Percentiles rank a stretch among this genome's conserved stretches.
phyloP scores from a whole-genome alignment of 2,113 vertebrate species.

The Oreotragus oreotragus region DNA sequence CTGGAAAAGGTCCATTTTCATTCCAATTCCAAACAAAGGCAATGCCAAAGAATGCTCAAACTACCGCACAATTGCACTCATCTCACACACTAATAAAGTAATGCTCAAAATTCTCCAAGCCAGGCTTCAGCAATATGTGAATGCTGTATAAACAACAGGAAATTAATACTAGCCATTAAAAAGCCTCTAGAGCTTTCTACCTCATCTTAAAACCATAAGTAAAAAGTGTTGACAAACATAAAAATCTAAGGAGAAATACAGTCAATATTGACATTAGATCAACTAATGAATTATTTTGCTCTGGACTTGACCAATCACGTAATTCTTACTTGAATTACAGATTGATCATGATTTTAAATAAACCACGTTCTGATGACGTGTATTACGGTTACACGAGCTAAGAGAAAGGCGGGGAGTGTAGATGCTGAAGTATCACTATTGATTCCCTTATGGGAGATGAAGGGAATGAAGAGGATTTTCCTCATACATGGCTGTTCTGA shows the following conservation, averaged over 20 bases:
- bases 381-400: not conserved
- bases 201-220: slow-evolving; percentile 17
- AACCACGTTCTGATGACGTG: not conserved
- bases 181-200: not conserved
- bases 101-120: too few relatives aligned
- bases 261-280: not conserved
- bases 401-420: not conserved
- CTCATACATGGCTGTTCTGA: not conserved
- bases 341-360: not conserved
- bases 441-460: not conserved
- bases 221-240: not conserved
- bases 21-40: too few relatives aligned
- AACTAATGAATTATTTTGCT: not conserved
- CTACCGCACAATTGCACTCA: too few relatives aligned
- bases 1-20: too few relatives aligned
- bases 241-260: slow-evolving; percentile 16
- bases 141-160: not conserved
- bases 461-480: not conserved
- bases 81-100: too few relatives aligned
- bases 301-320: not conserved
- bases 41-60: too few relatives aligned
- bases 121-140: too few relatives aligned
- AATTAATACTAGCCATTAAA: not conserved
- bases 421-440: not conserved
- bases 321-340: slow-evolving; percentile 10